A percentile compares a stretch with the other conserved stretches of the same genome.
These are phyloP conservation scores for Ptychoptera albimana DNA, from an alignment of 2,888 invertebrate genomes.

Conservation along the genomic window DNA sequence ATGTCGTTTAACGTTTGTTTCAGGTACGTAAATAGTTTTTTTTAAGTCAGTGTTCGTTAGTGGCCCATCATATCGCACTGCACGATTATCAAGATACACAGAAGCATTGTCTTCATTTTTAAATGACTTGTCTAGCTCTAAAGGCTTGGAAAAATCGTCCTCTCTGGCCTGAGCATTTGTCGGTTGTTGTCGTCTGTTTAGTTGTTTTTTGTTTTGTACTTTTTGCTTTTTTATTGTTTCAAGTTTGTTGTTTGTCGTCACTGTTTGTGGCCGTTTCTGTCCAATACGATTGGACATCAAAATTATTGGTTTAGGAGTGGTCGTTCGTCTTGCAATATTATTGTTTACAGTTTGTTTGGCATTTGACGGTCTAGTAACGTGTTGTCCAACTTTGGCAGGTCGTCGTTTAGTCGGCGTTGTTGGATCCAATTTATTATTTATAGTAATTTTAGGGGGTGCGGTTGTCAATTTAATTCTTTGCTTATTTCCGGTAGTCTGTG, in stretches of 20 bases:
- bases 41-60: background rate
- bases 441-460: no score
- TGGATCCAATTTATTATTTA: background rate
- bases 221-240: slow-evolving; percentile 12
- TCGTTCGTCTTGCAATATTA: no score
- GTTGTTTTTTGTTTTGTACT: background rate
- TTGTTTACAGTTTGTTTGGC: background rate
- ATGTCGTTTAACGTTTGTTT: slow-evolving; percentile 19
- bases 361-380: background rate
- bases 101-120: slow-evolving; percentile 12
- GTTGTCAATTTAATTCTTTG: no score
- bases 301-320: no score
- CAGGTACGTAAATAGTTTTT: background rate
- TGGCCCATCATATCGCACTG: background rate
- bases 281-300: slow-evolving; percentile 6
- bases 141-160: no score
- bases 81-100: slow-evolving; percentile 1
- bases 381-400: no score
- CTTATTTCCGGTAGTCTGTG: background rate
- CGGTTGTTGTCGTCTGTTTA: slow-evolving; percentile 11
- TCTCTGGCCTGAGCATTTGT: background rate
- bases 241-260: slow-evolving; percentile 1
- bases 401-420: background rate
- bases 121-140: slow-evolving; percentile 10
- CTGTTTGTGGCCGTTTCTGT: slow-evolving; percentile 14